Base-by-base conservation (phyloP, 2,797 vertebrate genomes). In the Holocentrus rufus region DNA sequence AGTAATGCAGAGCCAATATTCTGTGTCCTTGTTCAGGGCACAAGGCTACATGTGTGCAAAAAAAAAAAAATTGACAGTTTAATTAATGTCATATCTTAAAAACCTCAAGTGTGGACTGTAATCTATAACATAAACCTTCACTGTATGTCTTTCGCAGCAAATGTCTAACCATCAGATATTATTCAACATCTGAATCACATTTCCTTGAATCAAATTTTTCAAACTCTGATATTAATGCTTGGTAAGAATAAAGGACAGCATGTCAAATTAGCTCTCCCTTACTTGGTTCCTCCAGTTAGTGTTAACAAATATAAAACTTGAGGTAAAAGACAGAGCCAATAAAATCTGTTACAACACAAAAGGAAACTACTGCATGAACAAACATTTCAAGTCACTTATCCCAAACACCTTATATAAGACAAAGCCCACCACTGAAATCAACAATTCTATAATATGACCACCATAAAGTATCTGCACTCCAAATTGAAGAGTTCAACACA, bases 21-120 rank as follows among this genome's bases (percentile, higher is more conserved):
- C 49, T 2, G 30, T 46, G 30, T 56, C 42, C 22, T 5, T 0
- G 20, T 23, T 15, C 4, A 71, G n/a, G 74, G 47, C 42, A 77
- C 80, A n/a, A 80, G 80, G 85, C 86, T 88, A 90, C 85, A 86
- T 47, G 67, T 87, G 84, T 79, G 81, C 76, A 87, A 86, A 74
- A 58, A 44, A 55, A 27, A 47, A 14, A 20, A 53, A 0, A 0
- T 20, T 1, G 1, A 47, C 36, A 30, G 20, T 63, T 79, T 59
- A 58, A 74, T 59, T 17, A n/a, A n/a, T n/a, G n/a, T n/a, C n/a
- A n/a, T n/a, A n/a, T n/a, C n/a, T 8, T 20, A 74, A 20, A 39
- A 60, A 63, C n/a, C 4, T 7, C 2, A 39, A 44, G 4, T 44
- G 42, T 44, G 13, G 3, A 11, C 39, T 13, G 36, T 39, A 39